These are phyloP conservation scores for Harpagifer antarcticus DNA, from an alignment of 2,797 vertebrate species.

Conservation along the genomic window DNA sequence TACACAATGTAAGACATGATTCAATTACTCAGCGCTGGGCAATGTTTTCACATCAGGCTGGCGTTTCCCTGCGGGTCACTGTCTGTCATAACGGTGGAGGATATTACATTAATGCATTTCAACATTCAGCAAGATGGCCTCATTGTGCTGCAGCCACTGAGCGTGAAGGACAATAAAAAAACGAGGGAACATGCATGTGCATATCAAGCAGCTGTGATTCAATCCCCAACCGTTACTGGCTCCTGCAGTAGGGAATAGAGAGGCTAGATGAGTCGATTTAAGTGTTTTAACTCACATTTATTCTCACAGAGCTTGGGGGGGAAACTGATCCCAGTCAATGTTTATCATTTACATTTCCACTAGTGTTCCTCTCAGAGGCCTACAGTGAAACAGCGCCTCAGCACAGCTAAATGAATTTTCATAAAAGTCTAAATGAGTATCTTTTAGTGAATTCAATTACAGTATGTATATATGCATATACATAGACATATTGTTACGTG, in stretches of 20 bases:
- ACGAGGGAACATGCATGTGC: conserved; percentile 31
- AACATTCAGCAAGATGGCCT: conserved; percentile 54
- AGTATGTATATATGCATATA: too few relatives aligned
- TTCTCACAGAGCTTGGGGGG: conserved; percentile 48
- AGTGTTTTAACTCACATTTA: conserved; percentile 49
- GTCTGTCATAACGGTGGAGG: conserved; percentile 46
- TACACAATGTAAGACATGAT: conserved; percentile 59
- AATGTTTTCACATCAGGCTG: conserved; percentile 58
- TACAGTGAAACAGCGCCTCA: conserved; percentile 15
- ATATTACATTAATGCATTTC: conserved; percentile 69
- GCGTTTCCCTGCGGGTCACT: conserved; percentile 52
- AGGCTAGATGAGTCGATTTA: conserved; percentile 36
- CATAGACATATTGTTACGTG: too few relatives aligned
- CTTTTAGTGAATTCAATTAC: conserved; percentile 45
- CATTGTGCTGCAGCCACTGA: conserved; percentile 53
- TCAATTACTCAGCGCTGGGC: conserved; percentile 55
- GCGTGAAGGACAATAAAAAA: conserved; percentile 63
- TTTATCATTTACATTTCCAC: conserved; percentile 70
- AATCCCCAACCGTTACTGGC: conserved; percentile 24
- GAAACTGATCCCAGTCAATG: conserved; percentile 51
- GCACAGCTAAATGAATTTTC: conserved; percentile 44
- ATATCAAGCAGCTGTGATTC: conserved; percentile 51
- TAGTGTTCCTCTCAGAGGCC: conserved; percentile 50
- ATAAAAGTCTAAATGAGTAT: conserved; percentile 49
- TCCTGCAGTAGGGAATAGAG: conserved; percentile 12